Evolutionary conservation across 2,797 vertebrate genomes (phyloP), one percentile per base, ranked within the genome.

Genomic region (Myoxocephalus aenaeus): DNA sequence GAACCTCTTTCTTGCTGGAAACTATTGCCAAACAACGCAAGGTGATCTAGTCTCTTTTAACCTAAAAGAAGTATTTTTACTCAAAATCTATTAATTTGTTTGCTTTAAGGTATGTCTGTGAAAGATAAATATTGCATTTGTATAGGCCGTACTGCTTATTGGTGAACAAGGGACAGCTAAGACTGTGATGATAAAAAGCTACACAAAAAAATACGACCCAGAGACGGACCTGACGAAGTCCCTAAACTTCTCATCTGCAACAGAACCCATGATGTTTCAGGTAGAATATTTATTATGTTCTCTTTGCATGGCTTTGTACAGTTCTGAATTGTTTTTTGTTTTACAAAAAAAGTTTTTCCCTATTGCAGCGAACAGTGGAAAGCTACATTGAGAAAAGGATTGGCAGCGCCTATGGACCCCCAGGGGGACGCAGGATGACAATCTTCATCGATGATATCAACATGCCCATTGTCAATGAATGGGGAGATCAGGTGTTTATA

Each of bases 151-250:
- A 54, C 82, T 98, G 65, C 91, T 98, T 80, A 97, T 96, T 89
- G 97, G 97, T 53, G 97, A 97, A 75, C 96, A 97, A 92, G 97
- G 97, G 77, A 97, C 96, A 73, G 97, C 96, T 36, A 98, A 98
- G 74, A 97, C 97, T 0, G 96, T 96, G 83, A 96, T 96, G 78
- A 95, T 96, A 74, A 97, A 97, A 78, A 34, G 94, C 79, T 96
- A 96, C 88, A 92, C 95, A 92, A 96, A 95, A 76, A 97, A 96
- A 87, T 96, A 96, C 25, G 93, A 97, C 80, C 93, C 95, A n/a
- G 97, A 98, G 85, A 95, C 50, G 42, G 94, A 97, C 62, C 79
- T 96, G 70, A 84, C 85, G 63, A 97, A 97, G 88, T 94, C 89
- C 66, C 73, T 97, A 40, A 97, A 96, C 89, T 97, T 98, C 86